Evolutionary conservation across 2,113 vertebrate species (phyloP).

Genomic region (Alosa alosa): DNA sequence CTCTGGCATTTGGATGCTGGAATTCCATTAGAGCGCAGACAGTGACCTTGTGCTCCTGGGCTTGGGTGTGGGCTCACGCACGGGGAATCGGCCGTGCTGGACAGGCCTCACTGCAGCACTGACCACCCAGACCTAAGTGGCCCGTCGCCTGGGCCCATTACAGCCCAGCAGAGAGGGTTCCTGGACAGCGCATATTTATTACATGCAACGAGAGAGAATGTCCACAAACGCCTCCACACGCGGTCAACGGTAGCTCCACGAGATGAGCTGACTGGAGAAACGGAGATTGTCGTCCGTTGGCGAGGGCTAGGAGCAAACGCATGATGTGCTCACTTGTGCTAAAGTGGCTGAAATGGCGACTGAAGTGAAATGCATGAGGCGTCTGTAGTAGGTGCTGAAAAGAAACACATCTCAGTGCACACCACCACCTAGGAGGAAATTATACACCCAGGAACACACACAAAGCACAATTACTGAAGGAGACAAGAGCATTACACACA

Average conservation of each 20-base stretch:
- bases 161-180: not conserved
- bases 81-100: not conserved
- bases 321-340: not conserved
- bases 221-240: not conserved
- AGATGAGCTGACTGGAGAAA: not conserved
- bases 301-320: not conserved
- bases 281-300: not conserved
- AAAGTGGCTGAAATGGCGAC: not conserved
- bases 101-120: not conserved
- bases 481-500: slow-evolving; percentile 20
- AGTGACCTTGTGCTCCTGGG: not conserved
- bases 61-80: not conserved
- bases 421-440: not conserved
- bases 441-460: not conserved
- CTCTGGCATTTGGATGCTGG: not conserved
- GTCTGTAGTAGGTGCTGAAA: not conserved
- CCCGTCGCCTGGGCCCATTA: not conserved
- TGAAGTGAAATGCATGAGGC: not conserved
- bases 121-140: not conserved
- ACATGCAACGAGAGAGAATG: not conserved
- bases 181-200: not conserved
- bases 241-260: not conserved
- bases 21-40: slow-evolving; percentile 21
- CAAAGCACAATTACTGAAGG: not conserved
- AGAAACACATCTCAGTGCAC: not conserved